Conservation (phyloP, 30 jellyfish, hydroid and myxozoan genomes). For the Mastigias papua region DNA sequence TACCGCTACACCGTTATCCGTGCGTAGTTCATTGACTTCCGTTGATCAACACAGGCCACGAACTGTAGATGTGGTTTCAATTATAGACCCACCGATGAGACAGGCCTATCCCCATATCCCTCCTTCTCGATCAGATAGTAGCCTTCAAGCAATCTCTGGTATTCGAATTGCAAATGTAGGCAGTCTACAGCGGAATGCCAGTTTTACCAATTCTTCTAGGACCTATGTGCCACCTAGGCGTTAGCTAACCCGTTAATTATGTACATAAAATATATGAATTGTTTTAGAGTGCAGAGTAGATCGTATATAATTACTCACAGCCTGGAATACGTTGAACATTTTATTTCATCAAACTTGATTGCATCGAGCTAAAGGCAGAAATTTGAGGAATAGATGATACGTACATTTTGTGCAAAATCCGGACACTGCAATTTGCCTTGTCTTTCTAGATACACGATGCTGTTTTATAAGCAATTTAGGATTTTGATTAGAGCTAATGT, state of each 20-base stretch:
- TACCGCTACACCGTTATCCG: neutral
- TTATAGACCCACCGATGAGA: neutral
- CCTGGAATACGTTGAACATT: too few relatives aligned
- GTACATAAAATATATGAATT: neutral
- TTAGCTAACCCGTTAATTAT: neutral
- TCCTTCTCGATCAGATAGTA: conserved; percentile 22
- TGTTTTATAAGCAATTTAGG: too few relatives aligned
- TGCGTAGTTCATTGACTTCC: neutral
- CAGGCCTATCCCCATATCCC: neutral
- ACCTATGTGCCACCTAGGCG: conserved; percentile 18
- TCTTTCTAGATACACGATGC: too few relatives aligned
- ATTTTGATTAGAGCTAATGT: too few relatives aligned
- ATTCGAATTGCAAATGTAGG: conserved; percentile 43
- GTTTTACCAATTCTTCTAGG: neutral
- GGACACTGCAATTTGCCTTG: too few relatives aligned
- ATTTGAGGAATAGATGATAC: too few relatives aligned
- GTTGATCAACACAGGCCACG: neutral
- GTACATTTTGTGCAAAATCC: too few relatives aligned
- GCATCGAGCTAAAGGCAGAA: too few relatives aligned
- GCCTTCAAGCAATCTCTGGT: neutral
- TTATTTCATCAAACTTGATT: too few relatives aligned
- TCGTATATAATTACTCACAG: too few relatives aligned
- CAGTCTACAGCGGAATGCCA: conserved; percentile 32
- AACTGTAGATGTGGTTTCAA: neutral
- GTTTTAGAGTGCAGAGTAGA: neutral